Conservation (phyloP, 2,113 vertebrate genomes). For the Sigmodon hispidus region DNA sequence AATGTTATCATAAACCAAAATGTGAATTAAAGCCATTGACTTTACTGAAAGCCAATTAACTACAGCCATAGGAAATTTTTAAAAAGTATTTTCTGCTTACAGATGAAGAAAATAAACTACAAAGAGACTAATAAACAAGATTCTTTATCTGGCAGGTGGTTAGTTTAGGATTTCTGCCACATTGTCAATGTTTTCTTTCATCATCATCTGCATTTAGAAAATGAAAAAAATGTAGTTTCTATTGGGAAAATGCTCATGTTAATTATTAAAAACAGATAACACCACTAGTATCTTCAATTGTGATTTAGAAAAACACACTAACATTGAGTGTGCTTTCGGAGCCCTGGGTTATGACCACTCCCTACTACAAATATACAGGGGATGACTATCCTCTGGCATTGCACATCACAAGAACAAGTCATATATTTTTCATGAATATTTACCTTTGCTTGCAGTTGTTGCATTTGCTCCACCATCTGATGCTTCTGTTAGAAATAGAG, state of each 20-base stretch:
- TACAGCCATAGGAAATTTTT: background rate
- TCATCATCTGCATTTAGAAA: background rate
- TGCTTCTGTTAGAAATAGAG: constrained; percentile 47
- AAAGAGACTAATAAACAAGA: background rate
- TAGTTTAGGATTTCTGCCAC: background rate
- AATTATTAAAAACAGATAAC: background rate
- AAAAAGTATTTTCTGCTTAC: background rate
- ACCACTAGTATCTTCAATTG: background rate
- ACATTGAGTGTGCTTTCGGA: fast-evolving
- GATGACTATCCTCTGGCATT: background rate
- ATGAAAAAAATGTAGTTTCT: background rate
- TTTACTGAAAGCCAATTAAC: background rate
- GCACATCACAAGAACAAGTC: background rate
- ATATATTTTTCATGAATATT: background rate
- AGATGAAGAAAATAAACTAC: background rate
- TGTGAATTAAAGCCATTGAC: background rate
- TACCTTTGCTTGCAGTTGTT: constrained; percentile 65
- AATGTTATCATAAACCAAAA: background rate
- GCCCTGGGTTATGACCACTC: background rate
- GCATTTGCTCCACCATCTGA: background rate
- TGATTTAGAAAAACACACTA: background rate
- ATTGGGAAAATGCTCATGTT: background rate
- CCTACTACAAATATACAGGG: background rate
- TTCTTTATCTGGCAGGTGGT: background rate
- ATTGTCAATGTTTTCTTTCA: background rate